Evolutionary conservation across 1,140 invertebrate species (phyloP).

Genomic region (Sarcophaga peregrina): DNA sequence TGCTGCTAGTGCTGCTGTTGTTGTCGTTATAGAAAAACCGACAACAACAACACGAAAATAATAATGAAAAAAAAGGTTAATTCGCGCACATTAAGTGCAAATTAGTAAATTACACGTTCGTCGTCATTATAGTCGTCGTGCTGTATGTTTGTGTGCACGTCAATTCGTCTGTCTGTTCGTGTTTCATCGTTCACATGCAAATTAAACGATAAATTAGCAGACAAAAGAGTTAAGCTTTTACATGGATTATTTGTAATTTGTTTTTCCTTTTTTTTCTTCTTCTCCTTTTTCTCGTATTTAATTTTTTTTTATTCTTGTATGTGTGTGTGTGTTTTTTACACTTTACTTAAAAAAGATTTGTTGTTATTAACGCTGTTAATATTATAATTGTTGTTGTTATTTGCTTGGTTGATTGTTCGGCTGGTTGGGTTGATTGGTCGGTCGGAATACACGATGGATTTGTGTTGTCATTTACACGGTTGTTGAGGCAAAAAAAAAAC

Average conservation of each 20-base stretch:
- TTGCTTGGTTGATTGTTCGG: neutral
- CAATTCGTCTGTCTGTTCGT: neutral
- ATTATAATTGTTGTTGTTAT: neutral
- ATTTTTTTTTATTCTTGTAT: too few species aligned
- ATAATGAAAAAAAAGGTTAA: constrained; percentile 32
- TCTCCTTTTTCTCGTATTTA: neutral
- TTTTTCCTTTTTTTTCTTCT: constrained; percentile 9
- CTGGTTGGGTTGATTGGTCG: neutral
- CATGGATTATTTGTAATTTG: constrained; percentile 27
- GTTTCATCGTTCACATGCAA: constrained; percentile 30
- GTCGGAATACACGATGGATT: neutral
- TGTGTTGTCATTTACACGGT: constrained; percentile 20
- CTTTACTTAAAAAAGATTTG: constrained; percentile 18
- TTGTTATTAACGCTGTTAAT: neutral
- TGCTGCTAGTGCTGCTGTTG: neutral
- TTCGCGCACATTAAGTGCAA: constrained; percentile 38
- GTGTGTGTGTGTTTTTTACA: neutral
- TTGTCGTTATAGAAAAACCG: neutral
- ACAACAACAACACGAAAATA: neutral
- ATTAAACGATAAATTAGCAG: constrained; percentile 41
- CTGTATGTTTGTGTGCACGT: neutral
- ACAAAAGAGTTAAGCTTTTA: constrained; percentile 41
- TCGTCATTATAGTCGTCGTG: neutral
- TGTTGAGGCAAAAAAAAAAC: neutral
- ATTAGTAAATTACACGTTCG: constrained; percentile 41